Conservation (phyloP, 2,113 vertebrate genomes). For the Mugil cephalus region DNA sequence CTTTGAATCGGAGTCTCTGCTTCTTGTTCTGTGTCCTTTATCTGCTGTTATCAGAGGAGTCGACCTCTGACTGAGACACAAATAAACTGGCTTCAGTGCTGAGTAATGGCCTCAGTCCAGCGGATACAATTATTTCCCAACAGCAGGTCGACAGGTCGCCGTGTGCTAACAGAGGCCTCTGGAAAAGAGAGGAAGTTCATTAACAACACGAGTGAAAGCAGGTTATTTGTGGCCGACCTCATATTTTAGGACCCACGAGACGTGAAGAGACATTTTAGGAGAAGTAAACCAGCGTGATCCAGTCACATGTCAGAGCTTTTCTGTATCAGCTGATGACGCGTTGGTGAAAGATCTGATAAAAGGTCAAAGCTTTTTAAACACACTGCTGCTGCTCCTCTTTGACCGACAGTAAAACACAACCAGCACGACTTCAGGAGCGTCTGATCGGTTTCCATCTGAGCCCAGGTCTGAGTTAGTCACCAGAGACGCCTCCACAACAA, state of each 20-base stretch:
- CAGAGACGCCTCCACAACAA: background rate
- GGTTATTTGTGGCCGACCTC: too few species aligned
- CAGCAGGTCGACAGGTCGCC: too few species aligned
- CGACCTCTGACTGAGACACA: conserved; percentile 23
- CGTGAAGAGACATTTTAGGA: too few species aligned
- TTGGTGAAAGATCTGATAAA: background rate
- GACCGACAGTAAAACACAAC: too few species aligned
- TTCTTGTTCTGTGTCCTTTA: background rate
- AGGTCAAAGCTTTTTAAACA: background rate
- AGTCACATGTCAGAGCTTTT: background rate
- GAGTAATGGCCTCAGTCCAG: background rate
- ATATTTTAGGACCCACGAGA: too few species aligned
- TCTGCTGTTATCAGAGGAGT: conserved; percentile 9
- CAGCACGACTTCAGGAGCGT: background rate
- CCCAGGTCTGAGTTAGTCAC: background rate
- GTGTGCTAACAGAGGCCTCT: too few species aligned
- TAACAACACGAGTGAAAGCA: too few species aligned
- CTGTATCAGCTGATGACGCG: conserved; percentile 15
- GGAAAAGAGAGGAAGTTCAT: too few species aligned
- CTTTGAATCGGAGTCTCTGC: background rate
- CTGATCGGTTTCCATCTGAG: background rate
- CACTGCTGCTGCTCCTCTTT: too few species aligned
- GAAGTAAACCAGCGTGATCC: background rate
- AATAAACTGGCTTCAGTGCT: conserved; percentile 25
- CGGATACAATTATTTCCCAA: too few species aligned